Base-by-base conservation (phyloP, 2,888 invertebrate genomes). In the Leptinotarsa juncta region DNA sequence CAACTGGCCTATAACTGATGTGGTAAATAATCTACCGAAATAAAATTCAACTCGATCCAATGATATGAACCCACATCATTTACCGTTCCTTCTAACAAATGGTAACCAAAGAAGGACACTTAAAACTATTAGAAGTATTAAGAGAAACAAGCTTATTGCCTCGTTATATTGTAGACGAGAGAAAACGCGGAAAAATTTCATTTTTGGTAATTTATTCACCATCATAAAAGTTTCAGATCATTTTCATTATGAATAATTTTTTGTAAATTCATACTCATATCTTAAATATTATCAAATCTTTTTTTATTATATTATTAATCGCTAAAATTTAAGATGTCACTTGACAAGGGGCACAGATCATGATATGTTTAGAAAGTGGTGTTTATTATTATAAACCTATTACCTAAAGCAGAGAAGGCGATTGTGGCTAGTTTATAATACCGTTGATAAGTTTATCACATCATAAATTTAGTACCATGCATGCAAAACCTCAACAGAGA, bases 351-450 rank as follows among this genome's bases (percentile, higher is more conserved):
- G 93, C 93, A 93, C 93, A 92, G 91, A 91, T 91, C 92, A 89
- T 93, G 93, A 93, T 93, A 93, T 93, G 93, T 93, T 92, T 93
- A 91, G 92, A 92, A 91, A 91, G 90, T 91, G 91, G 92, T 90
- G 91, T 91, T 92, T 92, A 91, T 91, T 90, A 80, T 80, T 84
- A 89, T 89, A 86, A 87, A 86, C 87, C 87, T 88, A 88, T 87
- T 87, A 86, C 86, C 89, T 89, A 89, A 89, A 89, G 88, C 88
- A 89, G 88, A 89, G 88, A 89, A 89, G 89, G 89, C 89, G 89
- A 87, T 88, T 88, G 88, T 89, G 88, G 89, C 88, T 89, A 88
- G 86, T 87, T 85, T 84, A 84, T 84, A 84, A 83, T 84, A 87
- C 86, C 86, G 86, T 86, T 86, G 86, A 87, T 87, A 86, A 85